phyloP scores from a whole-genome alignment of 35 echinoderm and acorn worm species.

The Diadema setosum region DNA sequence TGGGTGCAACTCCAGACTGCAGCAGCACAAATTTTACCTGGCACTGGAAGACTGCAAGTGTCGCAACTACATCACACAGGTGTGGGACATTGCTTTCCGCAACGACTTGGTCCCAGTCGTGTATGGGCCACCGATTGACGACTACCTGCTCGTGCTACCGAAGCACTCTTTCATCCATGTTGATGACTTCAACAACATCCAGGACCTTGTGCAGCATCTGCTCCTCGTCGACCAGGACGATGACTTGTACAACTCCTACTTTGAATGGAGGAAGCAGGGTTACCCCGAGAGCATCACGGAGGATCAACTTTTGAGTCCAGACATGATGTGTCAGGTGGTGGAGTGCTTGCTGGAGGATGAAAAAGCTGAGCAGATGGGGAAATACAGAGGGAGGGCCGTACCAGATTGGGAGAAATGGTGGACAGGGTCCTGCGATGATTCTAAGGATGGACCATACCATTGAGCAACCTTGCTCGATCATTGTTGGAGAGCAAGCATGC shows the following conservation, averaged over 20 bases:
- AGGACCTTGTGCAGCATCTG: slow-evolving; percentile 31
- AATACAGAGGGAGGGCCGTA: not conserved
- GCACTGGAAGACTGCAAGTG: slow-evolving; percentile 60
- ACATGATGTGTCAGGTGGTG: not conserved
- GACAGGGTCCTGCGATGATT: not conserved
- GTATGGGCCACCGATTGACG: slow-evolving; percentile 40
- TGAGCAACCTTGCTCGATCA: too few relatives aligned
- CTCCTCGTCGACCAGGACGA: slow-evolving; percentile 17
- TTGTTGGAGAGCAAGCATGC: too few relatives aligned
- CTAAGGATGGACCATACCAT: too few relatives aligned
- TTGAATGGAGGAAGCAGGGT: slow-evolving; percentile 56
- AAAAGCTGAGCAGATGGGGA: not conserved
- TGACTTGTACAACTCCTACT: slow-evolving; percentile 47
- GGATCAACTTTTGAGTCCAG: not conserved
- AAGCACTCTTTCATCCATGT: slow-evolving; percentile 66
- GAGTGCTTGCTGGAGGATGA: not conserved
- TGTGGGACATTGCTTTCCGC: slow-evolving; percentile 32
- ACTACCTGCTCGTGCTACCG: slow-evolving; percentile 34
- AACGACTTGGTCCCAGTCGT: slow-evolving; percentile 51
- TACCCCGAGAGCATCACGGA: not conserved
- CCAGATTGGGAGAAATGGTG: not conserved
- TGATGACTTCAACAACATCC: slow-evolving; percentile 26
- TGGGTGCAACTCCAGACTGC: not conserved
- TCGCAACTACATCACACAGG: slow-evolving; percentile 53
- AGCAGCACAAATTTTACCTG: slow-evolving; percentile 55